Percentiles rank a stretch among this genome's conserved stretches.
These are phyloP conservation scores for Drosophila monieri DNA, from an alignment of 2,888 invertebrate species.

Conservation along the genomic window DNA sequence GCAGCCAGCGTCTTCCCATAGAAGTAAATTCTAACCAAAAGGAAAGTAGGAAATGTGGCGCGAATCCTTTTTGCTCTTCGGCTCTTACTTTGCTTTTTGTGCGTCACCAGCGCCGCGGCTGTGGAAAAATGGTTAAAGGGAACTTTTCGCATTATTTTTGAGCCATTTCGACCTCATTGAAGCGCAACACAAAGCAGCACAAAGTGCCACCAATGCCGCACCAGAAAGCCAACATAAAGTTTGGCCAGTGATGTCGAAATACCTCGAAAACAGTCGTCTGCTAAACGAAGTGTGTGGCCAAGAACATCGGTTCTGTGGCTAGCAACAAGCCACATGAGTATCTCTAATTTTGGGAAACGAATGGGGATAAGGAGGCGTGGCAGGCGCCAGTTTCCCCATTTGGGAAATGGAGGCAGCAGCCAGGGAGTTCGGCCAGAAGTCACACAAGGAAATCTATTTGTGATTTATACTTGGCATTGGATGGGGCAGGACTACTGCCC, in stretches of 20 bases:
- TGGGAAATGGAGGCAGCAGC: slow-evolving; percentile 49
- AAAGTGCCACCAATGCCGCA: slow-evolving; percentile 72
- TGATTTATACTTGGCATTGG: slow-evolving; percentile 65
- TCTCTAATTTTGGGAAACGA: not conserved
- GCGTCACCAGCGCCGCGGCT: slow-evolving; percentile 41
- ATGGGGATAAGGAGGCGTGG: slow-evolving; percentile 11
- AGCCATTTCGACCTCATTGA: slow-evolving; percentile 81
- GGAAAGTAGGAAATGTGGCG: slow-evolving; percentile 52
- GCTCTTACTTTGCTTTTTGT: slow-evolving; percentile 55
- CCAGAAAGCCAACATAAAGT: slow-evolving; percentile 53
- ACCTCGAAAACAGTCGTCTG: not conserved
- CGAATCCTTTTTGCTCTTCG: slow-evolving; percentile 41
- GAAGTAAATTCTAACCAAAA: slow-evolving; percentile 67
- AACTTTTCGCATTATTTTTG: slow-evolving; percentile 80
- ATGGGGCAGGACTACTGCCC: slow-evolving; percentile 11
- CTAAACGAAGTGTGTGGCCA: not conserved
- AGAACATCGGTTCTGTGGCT: not conserved
- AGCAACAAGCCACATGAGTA: not conserved
- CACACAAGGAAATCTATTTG: slow-evolving; percentile 71
- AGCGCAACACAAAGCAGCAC: slow-evolving; percentile 77
- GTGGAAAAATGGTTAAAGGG: slow-evolving; percentile 70
- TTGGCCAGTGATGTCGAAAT: slow-evolving; percentile 18
- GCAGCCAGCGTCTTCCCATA: slow-evolving; percentile 32
- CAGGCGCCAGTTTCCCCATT: slow-evolving; percentile 54
- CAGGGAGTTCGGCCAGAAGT: slow-evolving; percentile 34